Evolutionary conservation across 2,888 invertebrate species (phyloP), one percentile per base, ranked within the genome.

Genomic region (Litoditis marina): DNA sequence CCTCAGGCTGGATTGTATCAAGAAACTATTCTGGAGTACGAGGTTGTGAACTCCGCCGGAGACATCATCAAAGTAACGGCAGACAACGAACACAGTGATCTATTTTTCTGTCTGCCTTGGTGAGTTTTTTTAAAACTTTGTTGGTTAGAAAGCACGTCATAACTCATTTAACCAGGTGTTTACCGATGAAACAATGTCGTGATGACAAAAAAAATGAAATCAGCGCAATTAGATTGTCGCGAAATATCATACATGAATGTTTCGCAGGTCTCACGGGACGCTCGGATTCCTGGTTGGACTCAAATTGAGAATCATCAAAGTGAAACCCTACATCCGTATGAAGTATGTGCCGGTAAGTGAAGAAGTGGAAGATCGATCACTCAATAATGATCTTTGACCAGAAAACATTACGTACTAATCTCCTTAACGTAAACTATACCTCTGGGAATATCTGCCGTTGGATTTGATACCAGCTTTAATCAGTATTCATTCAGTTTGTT

Each of bases 211-310:
- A n/a, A n/a, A n/a, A n/a, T n/a, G n/a, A n/a, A n/a, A n/a, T n/a
- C n/a, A n/a, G n/a, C n/a, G n/a, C n/a, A n/a, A n/a, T n/a, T n/a
- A n/a, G n/a, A n/a, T n/a, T n/a, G n/a, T n/a, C n/a, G n/a, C n/a
- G n/a, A n/a, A n/a, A n/a, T n/a, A n/a, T n/a, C n/a, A n/a, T n/a
- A 16, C 39, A 36, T 16, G 13, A 16, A 61, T 49, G 60, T 53
- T 13, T 49, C 87, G 88, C 8, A 89, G 88, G 88, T 88, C 88
- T 1, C 78, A 78, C 47, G 78, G 78, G 46, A 89, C 88, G 61
- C 80, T 89, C 1, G 89, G 88, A 0, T 88, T 89, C 79, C 84
- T 89, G 0, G 88, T 88, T 42, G 88, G 88, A 0, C 79, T 89
- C 54, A 88, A 89, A 22, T 81, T 89, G 42, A 86, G 86, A 77